phyloP scores from a whole-genome alignment of 2,113 vertebrate species.

The Aspiorhynchus laticeps region DNA sequence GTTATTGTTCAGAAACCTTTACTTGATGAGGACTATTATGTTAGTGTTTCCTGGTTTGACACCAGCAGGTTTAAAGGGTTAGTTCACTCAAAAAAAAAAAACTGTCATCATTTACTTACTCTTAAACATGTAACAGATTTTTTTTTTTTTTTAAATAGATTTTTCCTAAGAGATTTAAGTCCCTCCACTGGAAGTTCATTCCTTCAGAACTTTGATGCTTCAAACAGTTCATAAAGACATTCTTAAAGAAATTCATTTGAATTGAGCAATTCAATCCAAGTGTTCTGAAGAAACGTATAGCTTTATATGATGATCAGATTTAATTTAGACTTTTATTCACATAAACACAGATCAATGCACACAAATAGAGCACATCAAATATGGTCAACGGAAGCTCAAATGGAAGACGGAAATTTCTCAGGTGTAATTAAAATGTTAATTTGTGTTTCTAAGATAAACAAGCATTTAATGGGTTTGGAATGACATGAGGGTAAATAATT shows the following conservation, averaged over 20 bases:
- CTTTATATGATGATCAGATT: background rate
- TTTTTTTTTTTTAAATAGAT: too few relatives aligned
- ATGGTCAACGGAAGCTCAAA: background rate
- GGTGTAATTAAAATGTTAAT: background rate
- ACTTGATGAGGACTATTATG: background rate
- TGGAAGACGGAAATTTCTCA: background rate
- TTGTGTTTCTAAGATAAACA: background rate
- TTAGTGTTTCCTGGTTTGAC: slow-evolving; percentile 7
- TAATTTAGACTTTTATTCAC: background rate
- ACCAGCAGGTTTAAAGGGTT: background rate
- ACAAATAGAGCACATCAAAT: background rate
- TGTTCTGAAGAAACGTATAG: background rate
- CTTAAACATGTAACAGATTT: background rate
- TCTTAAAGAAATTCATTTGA: background rate
- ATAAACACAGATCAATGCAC: background rate
- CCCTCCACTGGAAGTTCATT: background rate
- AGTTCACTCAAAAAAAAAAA: background rate
- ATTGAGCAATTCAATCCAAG: background rate
- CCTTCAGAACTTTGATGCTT: background rate
- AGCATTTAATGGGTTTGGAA: background rate
- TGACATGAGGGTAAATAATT: background rate
- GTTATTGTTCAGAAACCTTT: background rate
- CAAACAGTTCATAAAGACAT: background rate
- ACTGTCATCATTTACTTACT: background rate
- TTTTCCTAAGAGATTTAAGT: background rate